These are phyloP conservation scores for Dermatemys mawii DNA, from an alignment of 2,113 vertebrate genomes.

Conservation along the genomic window DNA sequence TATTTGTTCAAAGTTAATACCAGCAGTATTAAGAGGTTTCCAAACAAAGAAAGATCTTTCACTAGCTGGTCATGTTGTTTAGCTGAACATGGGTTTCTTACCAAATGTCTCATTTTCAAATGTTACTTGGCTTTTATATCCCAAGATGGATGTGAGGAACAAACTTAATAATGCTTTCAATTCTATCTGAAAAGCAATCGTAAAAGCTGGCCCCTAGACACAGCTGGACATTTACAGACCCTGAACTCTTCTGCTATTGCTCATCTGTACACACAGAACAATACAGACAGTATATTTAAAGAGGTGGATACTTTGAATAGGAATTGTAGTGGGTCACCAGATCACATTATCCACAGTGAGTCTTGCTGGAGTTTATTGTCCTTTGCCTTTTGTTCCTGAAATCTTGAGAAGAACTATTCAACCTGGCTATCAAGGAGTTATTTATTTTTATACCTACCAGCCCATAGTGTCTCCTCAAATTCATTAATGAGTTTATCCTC, in stretches of 20 bases:
- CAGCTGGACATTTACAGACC: neutral
- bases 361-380: neutral
- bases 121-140: neutral
- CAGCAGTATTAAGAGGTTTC: neutral
- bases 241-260: neutral
- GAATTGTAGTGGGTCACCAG: neutral
- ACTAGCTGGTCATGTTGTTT: neutral
- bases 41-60: conserved; percentile 1
- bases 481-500: neutral
- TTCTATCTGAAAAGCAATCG: neutral
- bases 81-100: neutral
- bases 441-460: neutral
- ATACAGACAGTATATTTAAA: neutral
- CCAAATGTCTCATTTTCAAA: neutral
- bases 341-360: neutral
- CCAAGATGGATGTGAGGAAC: neutral
- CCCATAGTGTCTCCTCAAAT: neutral
- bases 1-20: conserved; percentile 9
- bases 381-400: neutral
- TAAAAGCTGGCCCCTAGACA: neutral
- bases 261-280: neutral
- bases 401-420: neutral
- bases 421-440: neutral
- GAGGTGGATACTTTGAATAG: neutral
- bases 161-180: neutral